phyloP scores from a whole-genome alignment of 53 echinoderm and acorn worm genomes.

The Stichopus horrens region DNA sequence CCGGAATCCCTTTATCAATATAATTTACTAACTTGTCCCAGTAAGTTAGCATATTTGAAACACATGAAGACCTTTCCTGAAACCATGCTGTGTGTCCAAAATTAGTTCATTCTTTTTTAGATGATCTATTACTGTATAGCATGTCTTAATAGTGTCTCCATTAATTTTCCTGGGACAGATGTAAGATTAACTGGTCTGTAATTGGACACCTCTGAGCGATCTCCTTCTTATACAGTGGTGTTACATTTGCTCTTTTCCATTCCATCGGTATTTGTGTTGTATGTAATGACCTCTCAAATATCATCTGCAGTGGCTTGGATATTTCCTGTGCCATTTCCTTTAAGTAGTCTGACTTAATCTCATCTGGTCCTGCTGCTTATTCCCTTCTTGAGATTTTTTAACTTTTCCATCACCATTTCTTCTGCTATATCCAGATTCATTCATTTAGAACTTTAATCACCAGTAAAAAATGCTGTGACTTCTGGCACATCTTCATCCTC shows the following conservation, averaged over 20 bases:
- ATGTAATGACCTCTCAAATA: slow-evolving; percentile 17
- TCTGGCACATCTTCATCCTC: background rate
- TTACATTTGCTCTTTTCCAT: slow-evolving; percentile 17
- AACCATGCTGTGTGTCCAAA: slow-evolving; percentile 27
- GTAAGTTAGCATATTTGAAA: slow-evolving; percentile 5
- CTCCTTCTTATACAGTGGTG: slow-evolving; percentile 28
- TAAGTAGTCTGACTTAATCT: background rate
- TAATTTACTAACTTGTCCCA: slow-evolving; percentile 13
- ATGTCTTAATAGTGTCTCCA: background rate
- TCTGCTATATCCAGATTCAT: background rate
- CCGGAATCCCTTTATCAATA: background rate
- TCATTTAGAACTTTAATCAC: background rate
- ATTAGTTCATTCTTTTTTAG: background rate
- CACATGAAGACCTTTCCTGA: slow-evolving; percentile 4
- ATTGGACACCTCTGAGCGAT: background rate
- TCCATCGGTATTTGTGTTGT: slow-evolving; percentile 1
- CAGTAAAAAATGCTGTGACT: background rate
- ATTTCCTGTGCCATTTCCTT: slow-evolving; percentile 15
- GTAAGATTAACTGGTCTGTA: slow-evolving; percentile 9
- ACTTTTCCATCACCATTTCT: background rate
- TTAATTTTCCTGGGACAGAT: slow-evolving; percentile 24
- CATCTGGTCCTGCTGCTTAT: slow-evolving; percentile 26
- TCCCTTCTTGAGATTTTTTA: background rate
- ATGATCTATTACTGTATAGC: background rate
- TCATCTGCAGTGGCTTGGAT: background rate